Percentiles rank a stretch among this genome's conserved stretches.
These are phyloP conservation scores for Dryococelus australis DNA, from an alignment of 2,888 invertebrate genomes.

Conservation along the genomic window DNA sequence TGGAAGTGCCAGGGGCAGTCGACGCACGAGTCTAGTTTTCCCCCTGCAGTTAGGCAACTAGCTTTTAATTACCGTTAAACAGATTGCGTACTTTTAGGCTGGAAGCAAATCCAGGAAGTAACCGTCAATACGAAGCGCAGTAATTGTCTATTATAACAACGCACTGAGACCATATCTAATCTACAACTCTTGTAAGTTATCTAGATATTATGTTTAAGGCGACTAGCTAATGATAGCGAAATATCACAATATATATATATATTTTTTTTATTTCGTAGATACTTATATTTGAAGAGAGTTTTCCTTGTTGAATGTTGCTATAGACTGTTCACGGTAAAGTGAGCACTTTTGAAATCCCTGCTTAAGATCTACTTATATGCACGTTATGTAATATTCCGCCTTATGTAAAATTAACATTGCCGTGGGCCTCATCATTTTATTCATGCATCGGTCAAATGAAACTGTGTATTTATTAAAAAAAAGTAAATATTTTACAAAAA, in stretches of 20 bases:
- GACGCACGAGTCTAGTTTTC: background rate
- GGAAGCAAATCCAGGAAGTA: background rate
- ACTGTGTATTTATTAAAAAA: too few species aligned
- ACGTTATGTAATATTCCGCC: too few species aligned
- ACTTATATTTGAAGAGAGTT: background rate
- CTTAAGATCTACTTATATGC: too few species aligned
- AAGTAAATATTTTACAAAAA: too few species aligned
- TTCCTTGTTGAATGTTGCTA: background rate
- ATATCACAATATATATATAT: too few species aligned
- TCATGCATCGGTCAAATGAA: too few species aligned
- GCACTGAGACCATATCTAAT: background rate
- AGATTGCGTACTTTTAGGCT: background rate
- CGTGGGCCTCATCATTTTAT: too few species aligned
- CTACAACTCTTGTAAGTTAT: background rate
- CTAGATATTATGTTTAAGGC: background rate
- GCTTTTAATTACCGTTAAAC: background rate
- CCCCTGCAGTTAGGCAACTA: background rate
- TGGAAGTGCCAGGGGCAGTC: background rate
- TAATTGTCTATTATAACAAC: background rate
- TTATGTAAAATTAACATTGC: too few species aligned
- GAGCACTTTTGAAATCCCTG: too few species aligned
- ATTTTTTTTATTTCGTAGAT: background rate
- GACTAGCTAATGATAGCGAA: background rate
- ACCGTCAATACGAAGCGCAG: background rate
- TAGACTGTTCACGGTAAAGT: too few species aligned